These are phyloP conservation scores for Nomada lathburiana DNA, from an alignment of 2,888 invertebrate species.

Conservation along the genomic window DNA sequence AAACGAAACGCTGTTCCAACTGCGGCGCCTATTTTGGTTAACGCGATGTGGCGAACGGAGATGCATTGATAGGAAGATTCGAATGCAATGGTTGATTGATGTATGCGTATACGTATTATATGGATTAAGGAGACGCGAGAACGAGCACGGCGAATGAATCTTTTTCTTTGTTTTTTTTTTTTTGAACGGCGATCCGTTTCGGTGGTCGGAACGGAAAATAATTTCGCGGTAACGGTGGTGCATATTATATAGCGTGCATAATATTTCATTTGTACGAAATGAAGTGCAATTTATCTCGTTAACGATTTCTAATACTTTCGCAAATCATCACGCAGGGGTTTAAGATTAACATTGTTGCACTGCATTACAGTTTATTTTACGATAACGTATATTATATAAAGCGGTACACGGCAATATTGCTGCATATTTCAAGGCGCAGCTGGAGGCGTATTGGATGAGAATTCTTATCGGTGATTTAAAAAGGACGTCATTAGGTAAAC, in stretches of 20 bases:
- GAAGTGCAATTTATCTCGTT: too few species aligned
- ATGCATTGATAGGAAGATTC: slow-evolving; percentile 1
- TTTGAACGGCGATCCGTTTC: neutral
- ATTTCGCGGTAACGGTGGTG: too few species aligned
- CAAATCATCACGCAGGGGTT: neutral
- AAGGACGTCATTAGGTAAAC: neutral
- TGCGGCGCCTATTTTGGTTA: slow-evolving; percentile 93
- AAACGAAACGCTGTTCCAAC: slow-evolving; percentile 93
- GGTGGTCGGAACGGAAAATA: too few species aligned
- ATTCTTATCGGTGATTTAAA: neutral
- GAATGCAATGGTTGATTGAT: neutral
- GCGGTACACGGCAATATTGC: slow-evolving; percentile 3
- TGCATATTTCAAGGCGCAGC: slow-evolving; percentile 22
- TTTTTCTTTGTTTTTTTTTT: neutral
- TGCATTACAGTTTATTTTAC: slow-evolving; percentile 24
- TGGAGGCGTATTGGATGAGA: slow-evolving; percentile 3
- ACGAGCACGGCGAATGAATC: slow-evolving; percentile 3
- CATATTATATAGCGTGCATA: too few species aligned
- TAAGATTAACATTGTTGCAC: slow-evolving; percentile 39
- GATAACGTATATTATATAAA: slow-evolving; percentile 1
- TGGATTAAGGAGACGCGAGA: neutral
- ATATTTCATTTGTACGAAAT: too few species aligned
- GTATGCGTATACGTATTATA: too few species aligned
- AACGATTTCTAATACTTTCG: neutral
- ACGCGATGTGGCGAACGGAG: slow-evolving; percentile 48